Evolutionary conservation across 2,888 invertebrate genomes (phyloP).

Genomic region (Orthosia incerta): DNA sequence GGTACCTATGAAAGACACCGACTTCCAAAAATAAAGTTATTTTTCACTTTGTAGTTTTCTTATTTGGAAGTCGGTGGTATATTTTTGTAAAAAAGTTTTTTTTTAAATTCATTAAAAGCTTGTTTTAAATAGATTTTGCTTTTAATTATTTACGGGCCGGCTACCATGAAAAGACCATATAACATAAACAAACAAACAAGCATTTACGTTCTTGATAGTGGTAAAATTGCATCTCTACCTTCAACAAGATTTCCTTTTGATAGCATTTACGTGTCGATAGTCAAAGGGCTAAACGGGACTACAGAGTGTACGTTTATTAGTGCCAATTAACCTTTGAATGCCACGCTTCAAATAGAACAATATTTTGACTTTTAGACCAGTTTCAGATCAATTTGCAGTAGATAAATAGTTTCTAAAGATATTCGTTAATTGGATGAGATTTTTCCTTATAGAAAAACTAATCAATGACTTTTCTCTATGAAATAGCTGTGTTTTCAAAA

Average conservation of each 20-base stretch:
- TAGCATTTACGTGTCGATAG: constrained; percentile 15
- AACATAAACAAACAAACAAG: not conserved
- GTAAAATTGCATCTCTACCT: not conserved
- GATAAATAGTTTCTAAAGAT: not conserved
- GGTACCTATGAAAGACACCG: too few relatives aligned
- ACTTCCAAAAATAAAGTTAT: too few relatives aligned
- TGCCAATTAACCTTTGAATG: constrained; percentile 52
- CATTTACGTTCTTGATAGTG: not conserved
- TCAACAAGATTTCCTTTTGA: not conserved
- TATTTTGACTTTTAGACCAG: constrained; percentile 13
- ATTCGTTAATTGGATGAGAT: not conserved
- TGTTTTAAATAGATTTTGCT: too few relatives aligned
- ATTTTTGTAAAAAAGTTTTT: too few relatives aligned
- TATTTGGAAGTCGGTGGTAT: too few relatives aligned
- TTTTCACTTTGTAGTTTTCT: too few relatives aligned
- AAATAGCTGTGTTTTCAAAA: not conserved
- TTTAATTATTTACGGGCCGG: too few relatives aligned
- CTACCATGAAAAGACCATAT: not conserved
- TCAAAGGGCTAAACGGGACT: constrained; percentile 22
- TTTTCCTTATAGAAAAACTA: not conserved
- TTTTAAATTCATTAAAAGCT: too few relatives aligned
- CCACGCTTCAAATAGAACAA: constrained; percentile 24
- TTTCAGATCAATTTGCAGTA: not conserved
- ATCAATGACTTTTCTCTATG: not conserved
- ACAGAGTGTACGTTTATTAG: constrained; percentile 5